Base-by-base conservation (phyloP, 2,888 invertebrate species). In the Sialis lutaria region DNA sequence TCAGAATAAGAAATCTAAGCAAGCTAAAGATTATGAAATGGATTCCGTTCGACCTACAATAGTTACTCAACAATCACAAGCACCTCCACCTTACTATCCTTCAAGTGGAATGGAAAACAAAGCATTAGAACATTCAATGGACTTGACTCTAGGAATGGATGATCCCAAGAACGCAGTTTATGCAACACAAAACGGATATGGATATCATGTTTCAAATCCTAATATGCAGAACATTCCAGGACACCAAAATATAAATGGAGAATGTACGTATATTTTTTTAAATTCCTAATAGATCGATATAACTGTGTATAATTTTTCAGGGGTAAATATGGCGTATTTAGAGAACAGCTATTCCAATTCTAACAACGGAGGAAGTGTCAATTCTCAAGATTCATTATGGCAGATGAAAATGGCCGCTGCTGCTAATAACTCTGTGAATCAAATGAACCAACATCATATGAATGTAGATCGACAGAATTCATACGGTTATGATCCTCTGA, bases 301-400 rank as follows among this genome's bases (percentile, higher is more conserved):
- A 34, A 34, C 33, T 44, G 10, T 44, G 12, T 10, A 30, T 8
- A 49, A 9, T 31, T 51, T 52, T 61, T 8, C 65, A 85, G 86
- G 86, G 79, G 80, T 81, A 53, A 87, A 87, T 66, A 85, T 87
- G 81, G 86, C 82, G 52, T 90, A 89, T 68, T 79, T 88, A 68
- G 90, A 90, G 64, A 88, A 88, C 67, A 88, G 87, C 64, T 90
- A 90, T 67, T 86, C 89, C 50, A 90, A 90, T 64, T 90, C 89
- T 50, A 90, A 90, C 69, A 89, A 90, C 64, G 90, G 90, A n/a
- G 91, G 91, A 54, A 90, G 90, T 57, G 90, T 91, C 49, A 90
- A 92, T 69, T 91, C 90, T 5, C 91, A 91, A 65, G 90, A 91
- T 64, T 91, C 91, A 37, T 68, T 92, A 58, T 90, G 92, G 91